Conservation (phyloP, 1,140 invertebrate species). For the Trichonephila clavata region DNA sequence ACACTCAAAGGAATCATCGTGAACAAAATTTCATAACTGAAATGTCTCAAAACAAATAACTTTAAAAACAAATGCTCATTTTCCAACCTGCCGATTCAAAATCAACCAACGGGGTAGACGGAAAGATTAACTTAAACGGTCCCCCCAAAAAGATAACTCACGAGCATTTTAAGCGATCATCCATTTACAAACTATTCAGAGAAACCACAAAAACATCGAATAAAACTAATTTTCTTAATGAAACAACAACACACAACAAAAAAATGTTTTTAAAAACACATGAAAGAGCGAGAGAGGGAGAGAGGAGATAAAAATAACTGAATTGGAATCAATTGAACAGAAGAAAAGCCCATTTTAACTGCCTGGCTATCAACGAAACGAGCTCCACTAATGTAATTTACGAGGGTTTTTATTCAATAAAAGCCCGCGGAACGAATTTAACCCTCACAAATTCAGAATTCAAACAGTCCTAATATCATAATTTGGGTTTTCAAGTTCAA, state of each 20-base stretch:
- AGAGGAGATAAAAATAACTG: not conserved
- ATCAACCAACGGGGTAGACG: no score
- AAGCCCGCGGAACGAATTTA: not conserved
- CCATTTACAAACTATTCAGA: no score
- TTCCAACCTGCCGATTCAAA: no score
- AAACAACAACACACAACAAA: not conserved
- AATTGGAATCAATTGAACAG: not conserved
- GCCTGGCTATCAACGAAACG: not conserved
- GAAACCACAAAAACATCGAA: no score
- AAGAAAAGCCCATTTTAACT: not conserved
- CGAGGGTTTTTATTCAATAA: slow-evolving; percentile 38
- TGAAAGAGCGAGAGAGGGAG: not conserved
- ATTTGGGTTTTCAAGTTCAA: slow-evolving; percentile 63
- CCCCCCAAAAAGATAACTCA: no score
- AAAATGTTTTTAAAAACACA: not conserved
- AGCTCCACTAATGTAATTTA: slow-evolving; percentile 10
- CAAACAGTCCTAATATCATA: slow-evolving; percentile 56
- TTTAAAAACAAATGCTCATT: no score
- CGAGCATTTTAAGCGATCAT: no score
- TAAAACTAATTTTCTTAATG: no score
- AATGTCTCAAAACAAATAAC: no score
- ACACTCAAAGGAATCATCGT: no score
- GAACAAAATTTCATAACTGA: no score
- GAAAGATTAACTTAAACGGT: no score
- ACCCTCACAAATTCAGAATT: slow-evolving; percentile 16